Evolutionary conservation across 2,113 vertebrate species (phyloP), one percentile per base, ranked within the genome.

Genomic region (Zosterops hypoxanthus): DNA sequence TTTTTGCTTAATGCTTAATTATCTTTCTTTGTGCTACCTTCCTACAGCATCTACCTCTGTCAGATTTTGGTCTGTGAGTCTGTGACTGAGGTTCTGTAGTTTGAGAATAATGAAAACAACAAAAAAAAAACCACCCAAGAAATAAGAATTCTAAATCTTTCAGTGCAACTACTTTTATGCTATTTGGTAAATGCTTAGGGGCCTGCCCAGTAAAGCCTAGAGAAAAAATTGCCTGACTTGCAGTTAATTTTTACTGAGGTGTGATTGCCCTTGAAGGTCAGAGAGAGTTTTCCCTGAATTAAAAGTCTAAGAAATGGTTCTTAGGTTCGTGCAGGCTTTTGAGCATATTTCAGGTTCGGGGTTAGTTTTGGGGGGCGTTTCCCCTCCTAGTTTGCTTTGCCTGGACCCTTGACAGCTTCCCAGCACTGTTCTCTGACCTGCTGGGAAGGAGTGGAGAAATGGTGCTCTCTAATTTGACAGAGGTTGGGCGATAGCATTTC

Each of bases 81-180:
- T 59, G 9, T 42, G 75, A 26, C 33, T 52, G 42, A 82, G 34
- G 52, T 29, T 63, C 29, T 8, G 8, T 2, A 15, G 34, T 69
- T 87, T n/a, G 22, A 77, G 33, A 60, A 41, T 31, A 89, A 69
- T 46, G 33, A 5, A 55, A 66, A 89, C n/a, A n/a, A n/a, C n/a
- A n/a, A 69, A 47, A 8, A 0, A 0, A 11, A 39, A 11, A 39
- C 39, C 10, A 39, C 5, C 18, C 57, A 79, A 42, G 14, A 75
- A 80, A 24, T 77, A 86, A 29, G 19, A 50, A 52, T 66, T 71
- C 4, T 34, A 25, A 55, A 39, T 50, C 33, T 46, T 60, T 57
- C 59, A 64, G 23, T 73, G 12, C 29, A 42, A 11, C 61, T 52
- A 12, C 5, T 72, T 80, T 34, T 57, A 7, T 17, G 31, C 11